A percentile compares a stretch with the other conserved stretches of the same genome.
Conservation (phyloP, 1,140 invertebrate species). For the Aleiodes sp. region DNA sequence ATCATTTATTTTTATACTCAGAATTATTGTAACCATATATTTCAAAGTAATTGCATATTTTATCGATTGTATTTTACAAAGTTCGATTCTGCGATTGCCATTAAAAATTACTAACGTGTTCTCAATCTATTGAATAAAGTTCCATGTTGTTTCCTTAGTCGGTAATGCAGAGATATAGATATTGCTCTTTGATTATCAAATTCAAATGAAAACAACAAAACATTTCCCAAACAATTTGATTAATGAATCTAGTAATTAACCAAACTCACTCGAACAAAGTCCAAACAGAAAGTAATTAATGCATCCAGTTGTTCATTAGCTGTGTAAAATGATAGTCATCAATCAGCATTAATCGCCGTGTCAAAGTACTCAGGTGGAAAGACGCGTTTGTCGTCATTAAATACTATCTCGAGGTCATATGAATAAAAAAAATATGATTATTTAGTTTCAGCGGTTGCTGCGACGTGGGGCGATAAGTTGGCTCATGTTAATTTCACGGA, state of each 20-base stretch:
- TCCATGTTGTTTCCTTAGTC: no score
- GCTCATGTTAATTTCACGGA: no score
- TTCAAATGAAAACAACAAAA: not conserved
- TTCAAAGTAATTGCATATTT: not conserved
- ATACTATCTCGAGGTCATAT: not conserved
- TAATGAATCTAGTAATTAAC: not conserved
- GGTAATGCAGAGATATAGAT: no score
- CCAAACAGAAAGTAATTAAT: not conserved
- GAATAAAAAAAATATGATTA: not conserved
- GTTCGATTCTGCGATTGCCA: not conserved
- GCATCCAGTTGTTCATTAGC: not conserved
- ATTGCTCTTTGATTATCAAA: not conserved
- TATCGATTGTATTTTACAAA: not conserved
- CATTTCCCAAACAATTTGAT: not conserved
- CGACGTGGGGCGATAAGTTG: no score
- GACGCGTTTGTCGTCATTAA: not conserved
- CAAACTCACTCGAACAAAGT: constrained; percentile 9
- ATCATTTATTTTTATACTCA: not conserved
- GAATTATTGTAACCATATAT: no score
- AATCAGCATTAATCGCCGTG: not conserved
- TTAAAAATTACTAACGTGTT: no score
- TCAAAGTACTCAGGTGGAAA: constrained; percentile 3
- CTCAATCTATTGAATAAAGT: no score
- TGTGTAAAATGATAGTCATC: not conserved
- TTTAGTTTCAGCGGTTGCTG: no score